Conservation (phyloP, 2,888 invertebrate genomes). For the Mythimna ferrago region DNA sequence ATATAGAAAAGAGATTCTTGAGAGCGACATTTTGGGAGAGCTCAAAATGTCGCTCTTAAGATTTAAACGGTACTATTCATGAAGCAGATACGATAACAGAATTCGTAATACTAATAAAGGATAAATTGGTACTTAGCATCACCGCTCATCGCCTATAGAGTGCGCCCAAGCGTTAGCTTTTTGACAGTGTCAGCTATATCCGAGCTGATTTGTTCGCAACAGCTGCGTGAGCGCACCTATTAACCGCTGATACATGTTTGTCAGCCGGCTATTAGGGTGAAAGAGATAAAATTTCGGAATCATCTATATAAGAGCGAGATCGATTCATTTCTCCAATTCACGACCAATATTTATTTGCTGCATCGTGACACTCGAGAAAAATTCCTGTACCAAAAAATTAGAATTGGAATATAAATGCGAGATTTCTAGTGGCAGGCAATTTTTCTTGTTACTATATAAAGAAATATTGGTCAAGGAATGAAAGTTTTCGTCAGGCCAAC, state of each 20-base stretch:
- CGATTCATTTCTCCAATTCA: slow-evolving; percentile 88
- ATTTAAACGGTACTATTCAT: not conserved
- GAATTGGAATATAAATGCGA: slow-evolving; percentile 83
- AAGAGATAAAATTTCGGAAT: slow-evolving; percentile 87
- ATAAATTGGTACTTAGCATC: slow-evolving; percentile 48
- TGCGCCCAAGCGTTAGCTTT: slow-evolving; percentile 83
- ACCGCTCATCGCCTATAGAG: slow-evolving; percentile 74
- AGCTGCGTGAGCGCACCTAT: slow-evolving; percentile 90
- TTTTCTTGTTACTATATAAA: slow-evolving; percentile 85
- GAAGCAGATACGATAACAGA: slow-evolving; percentile 20
- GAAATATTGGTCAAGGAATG: slow-evolving; percentile 85
- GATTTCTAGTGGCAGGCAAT: slow-evolving; percentile 82
- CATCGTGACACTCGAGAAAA: slow-evolving; percentile 86
- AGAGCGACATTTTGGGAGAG: too few species aligned
- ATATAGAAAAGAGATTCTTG: too few species aligned
- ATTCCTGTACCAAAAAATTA: slow-evolving; percentile 86
- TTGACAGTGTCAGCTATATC: slow-evolving; percentile 90
- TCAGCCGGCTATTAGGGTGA: slow-evolving; percentile 90
- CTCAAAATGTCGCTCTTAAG: not conserved
- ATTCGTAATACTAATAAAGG: slow-evolving; percentile 21
- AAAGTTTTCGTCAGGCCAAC: slow-evolving; percentile 55
- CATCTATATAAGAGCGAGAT: slow-evolving; percentile 87
- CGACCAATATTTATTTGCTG: slow-evolving; percentile 88
- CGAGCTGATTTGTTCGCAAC: slow-evolving; percentile 90
- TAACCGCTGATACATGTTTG: slow-evolving; percentile 91